Conservation (phyloP, 2,797 vertebrate genomes). For the Mormyrops boulengeri region DNA sequence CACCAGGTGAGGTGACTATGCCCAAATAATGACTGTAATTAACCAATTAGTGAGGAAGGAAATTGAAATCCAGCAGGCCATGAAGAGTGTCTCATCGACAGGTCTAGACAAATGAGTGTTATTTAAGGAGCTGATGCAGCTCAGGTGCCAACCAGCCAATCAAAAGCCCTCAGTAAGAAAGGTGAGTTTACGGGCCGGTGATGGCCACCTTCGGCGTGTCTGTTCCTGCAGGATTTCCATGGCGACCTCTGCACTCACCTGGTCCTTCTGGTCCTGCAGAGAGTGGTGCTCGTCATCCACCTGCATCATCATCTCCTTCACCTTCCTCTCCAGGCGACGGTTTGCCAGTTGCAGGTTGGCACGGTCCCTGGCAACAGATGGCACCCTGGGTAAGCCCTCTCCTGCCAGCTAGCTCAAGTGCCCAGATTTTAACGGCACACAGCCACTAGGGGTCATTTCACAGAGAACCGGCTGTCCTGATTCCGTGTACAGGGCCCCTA, state of each 20-base stretch:
- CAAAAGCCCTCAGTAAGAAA: background rate
- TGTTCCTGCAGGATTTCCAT: background rate
- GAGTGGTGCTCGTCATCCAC: slow-evolving; percentile 82
- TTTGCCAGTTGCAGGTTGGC: slow-evolving; percentile 80
- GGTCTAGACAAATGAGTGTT: background rate
- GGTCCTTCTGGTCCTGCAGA: slow-evolving; percentile 87
- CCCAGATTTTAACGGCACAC: background rate
- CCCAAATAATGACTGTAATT: slow-evolving; percentile 10
- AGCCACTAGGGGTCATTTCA: background rate
- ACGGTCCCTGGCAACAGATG: slow-evolving; percentile 69
- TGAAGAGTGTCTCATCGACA: background rate
- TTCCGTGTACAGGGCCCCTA: background rate
- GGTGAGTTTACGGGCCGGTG: background rate
- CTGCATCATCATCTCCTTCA: slow-evolving; percentile 91
- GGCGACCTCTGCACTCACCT: slow-evolving; percentile 60
- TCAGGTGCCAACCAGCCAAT: background rate
- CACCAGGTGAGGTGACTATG: background rate
- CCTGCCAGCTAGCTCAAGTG: background rate
- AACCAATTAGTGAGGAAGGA: background rate
- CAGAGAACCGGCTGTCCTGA: background rate
- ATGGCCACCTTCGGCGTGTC: background rate
- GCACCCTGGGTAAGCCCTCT: background rate
- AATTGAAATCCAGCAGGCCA: background rate
- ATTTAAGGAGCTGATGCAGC: background rate
- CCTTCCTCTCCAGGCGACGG: slow-evolving; percentile 86